Base-by-base conservation (phyloP, 2,888 invertebrate species). In the Sinotaia quadrata region DNA sequence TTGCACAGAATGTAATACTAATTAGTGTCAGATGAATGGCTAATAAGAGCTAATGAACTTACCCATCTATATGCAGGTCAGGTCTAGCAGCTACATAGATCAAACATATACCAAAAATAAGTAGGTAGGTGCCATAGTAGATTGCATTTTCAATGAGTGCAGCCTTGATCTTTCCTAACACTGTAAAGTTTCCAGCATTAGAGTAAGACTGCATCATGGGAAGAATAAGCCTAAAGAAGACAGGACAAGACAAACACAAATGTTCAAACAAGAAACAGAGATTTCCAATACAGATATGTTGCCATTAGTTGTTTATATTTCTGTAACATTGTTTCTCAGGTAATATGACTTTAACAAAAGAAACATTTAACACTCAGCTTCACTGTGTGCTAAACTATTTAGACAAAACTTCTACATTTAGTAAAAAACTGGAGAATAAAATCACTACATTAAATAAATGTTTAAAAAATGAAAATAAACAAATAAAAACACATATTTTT, bases 121-220 rank as follows among this genome's bases (percentile, higher is more conserved):
- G 93, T 47, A 98, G 90, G 87, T 98, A 98, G 49, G 96, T 96
- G 29, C 97, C 97, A 85, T 99, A 99, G 89, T 98, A 99, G 76
- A 99, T 95, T 2, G 96, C 96, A 89, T 99, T 99, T 87, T 98
- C 98, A 54, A 97, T 94, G 56, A 98, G 88, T 0, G 99, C 97
- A 0, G 97, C 95, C 86, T 95, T 95, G 3, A 99, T 89, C 90
- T 98, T 98, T 37, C 97, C 97, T 85, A 94, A 93, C 0, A 97
- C 93, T 0, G 95, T 95, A 87, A 99, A 99, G 87, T 99, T 98
- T 2, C 99, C 99, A 1, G 98, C 97, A 89, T 96, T 96, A 69
- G 97, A 95, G 88, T 98, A 99, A 0, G 97, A 98, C 86, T 99
- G 99, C 97, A 99, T 97, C 90, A 99, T 91, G 2, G 99, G 99